These are phyloP conservation scores for Microtus pennsylvanicus DNA, from an alignment of 2,113 vertebrate genomes.

Conservation along the genomic window DNA sequence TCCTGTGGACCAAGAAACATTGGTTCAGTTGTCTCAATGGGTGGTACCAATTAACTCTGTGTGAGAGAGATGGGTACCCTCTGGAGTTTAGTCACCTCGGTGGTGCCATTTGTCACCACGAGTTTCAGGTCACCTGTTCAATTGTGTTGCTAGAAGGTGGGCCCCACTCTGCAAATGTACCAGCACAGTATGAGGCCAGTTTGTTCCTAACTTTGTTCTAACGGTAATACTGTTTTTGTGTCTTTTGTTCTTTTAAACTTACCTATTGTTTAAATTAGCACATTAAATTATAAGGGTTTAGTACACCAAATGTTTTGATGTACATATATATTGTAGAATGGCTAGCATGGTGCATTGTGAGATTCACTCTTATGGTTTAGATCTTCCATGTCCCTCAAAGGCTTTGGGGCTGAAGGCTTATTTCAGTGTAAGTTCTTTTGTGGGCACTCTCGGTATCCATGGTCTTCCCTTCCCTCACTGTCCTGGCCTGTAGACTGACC, in stretches of 20 bases:
- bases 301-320: background rate
- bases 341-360: no score
- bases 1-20: accelerated
- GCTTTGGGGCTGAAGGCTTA: background rate
- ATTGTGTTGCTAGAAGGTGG: no score
- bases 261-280: background rate
- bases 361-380: background rate
- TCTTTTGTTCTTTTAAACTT: background rate
- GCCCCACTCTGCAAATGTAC: accelerated
- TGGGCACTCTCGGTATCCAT: background rate
- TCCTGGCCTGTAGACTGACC: background rate
- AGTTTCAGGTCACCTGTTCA: accelerated
- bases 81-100: accelerated
- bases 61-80: accelerated
- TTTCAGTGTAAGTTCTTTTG: background rate
- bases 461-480: background rate
- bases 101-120: accelerated
- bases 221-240: accelerated
- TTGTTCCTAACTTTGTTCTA: background rate
- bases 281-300: background rate
- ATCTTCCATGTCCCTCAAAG: background rate
- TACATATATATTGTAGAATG: background rate
- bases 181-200: accelerated
- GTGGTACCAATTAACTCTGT: accelerated
- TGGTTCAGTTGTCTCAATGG: background rate